These are phyloP conservation scores for Xenotilapia longispinis DNA, from an alignment of 2,113 vertebrate species.

Conservation along the genomic window DNA sequence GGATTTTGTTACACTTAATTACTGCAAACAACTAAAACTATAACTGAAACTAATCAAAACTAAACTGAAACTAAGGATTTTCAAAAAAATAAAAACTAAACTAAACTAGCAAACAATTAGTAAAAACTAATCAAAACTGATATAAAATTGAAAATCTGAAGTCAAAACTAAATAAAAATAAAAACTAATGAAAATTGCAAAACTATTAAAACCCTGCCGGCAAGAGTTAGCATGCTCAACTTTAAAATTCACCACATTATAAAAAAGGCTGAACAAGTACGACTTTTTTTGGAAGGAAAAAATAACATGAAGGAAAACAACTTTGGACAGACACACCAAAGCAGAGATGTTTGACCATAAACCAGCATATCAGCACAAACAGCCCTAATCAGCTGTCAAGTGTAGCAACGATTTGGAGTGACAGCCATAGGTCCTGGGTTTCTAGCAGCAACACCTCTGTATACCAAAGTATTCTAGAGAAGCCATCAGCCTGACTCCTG, in stretches of 20 bases:
- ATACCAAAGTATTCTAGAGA: background rate
- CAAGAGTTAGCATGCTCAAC: background rate
- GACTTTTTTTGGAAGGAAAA: background rate
- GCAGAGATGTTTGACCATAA: background rate
- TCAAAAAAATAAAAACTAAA: too few relatives aligned
- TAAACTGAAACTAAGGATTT: too few relatives aligned
- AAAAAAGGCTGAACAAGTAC: background rate
- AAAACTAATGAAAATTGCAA: too few relatives aligned
- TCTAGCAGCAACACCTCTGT: background rate
- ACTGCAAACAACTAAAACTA: too few relatives aligned
- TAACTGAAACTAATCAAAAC: too few relatives aligned
- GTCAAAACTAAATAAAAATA: too few relatives aligned
- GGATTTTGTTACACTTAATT: too few relatives aligned
- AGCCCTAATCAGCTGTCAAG: background rate
- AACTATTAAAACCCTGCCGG: too few relatives aligned
- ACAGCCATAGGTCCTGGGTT: background rate
- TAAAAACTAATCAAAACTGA: too few relatives aligned
- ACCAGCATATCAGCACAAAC: background rate
- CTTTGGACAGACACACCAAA: background rate
- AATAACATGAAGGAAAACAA: background rate
- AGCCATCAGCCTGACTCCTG: background rate
- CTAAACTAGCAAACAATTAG: too few relatives aligned
- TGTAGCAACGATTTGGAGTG: too few relatives aligned
- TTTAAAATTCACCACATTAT: background rate
- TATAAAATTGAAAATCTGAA: too few relatives aligned